phyloP scores from a whole-genome alignment of 1,140 invertebrate genomes.

The Melanaphis sacchari region DNA sequence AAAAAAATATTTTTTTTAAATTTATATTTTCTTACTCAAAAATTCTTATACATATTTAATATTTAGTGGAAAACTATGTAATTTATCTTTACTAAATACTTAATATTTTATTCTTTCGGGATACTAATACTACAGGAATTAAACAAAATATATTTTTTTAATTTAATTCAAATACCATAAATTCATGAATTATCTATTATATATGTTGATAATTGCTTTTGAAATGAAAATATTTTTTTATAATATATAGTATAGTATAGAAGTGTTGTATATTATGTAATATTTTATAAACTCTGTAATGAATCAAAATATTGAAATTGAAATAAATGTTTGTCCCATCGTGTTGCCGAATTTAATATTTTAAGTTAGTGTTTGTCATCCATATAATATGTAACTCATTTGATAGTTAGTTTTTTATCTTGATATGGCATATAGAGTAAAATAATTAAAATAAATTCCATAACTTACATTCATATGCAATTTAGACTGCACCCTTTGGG shows the following conservation, averaged over 20 bases:
- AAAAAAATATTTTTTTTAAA: not conserved
- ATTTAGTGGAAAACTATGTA: not conserved
- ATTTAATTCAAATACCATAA: not conserved
- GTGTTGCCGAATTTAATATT: not conserved
- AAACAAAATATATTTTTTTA: not conserved
- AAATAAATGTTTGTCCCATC: not conserved
- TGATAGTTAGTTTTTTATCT: not conserved
- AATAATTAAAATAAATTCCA: not conserved
- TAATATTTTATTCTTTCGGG: not conserved
- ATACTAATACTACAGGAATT: not conserved
- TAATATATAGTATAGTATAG: not conserved
- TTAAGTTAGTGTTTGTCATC: not conserved
- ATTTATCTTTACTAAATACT: not conserved
- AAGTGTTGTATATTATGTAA: not conserved
- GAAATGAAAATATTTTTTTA: not conserved
- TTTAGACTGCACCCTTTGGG: conserved; percentile 22
- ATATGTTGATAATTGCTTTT: not conserved
- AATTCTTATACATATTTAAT: not conserved
- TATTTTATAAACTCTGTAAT: not conserved
- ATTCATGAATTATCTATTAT: not conserved
- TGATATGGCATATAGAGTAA: not conserved
- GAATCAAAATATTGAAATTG: not conserved
- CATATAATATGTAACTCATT: not conserved
- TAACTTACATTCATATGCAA: conserved; percentile 11
- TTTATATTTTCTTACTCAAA: not conserved